Evolutionary conservation across 2,888 invertebrate species (phyloP).

Genomic region (Xylota segnis): DNA sequence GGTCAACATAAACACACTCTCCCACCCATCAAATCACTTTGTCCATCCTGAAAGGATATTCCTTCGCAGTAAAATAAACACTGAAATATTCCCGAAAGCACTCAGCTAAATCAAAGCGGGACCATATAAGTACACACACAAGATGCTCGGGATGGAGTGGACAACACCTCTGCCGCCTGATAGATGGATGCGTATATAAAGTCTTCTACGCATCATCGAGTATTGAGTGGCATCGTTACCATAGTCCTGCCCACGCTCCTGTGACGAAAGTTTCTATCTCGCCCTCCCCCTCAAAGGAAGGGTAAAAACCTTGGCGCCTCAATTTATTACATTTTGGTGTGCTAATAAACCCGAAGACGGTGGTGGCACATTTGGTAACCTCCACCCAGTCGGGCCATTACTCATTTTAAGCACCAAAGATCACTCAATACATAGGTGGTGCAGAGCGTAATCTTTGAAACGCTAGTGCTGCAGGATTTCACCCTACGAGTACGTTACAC

Average conservation of each 20-base stretch:
- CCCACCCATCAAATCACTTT: constrained; percentile 6
- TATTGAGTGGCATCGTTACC: constrained; percentile 35
- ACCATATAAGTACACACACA: constrained; percentile 17
- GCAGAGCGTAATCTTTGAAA: constrained; percentile 28
- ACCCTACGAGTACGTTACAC: constrained; percentile 1
- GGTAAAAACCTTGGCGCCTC: constrained; percentile 36
- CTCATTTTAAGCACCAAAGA: constrained; percentile 65
- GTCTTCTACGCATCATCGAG: constrained; percentile 37
- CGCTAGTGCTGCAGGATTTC: constrained; percentile 9
- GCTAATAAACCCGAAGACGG: constrained; percentile 50
- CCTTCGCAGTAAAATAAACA: constrained; percentile 22
- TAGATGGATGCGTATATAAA: constrained; percentile 37
- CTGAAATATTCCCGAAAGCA: constrained; percentile 48
- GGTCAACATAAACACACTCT: background rate
- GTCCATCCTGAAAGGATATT: background rate
- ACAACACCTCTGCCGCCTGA: constrained; percentile 22
- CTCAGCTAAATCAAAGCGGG: constrained; percentile 55
- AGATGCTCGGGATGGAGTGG: constrained; percentile 14
- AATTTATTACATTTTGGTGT: constrained; percentile 56
- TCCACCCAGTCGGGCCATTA: constrained; percentile 26
- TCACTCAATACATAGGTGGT: constrained; percentile 59
- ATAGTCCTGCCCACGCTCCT: background rate
- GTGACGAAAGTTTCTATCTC: background rate
- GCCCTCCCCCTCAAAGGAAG: too few relatives aligned
- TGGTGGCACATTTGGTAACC: constrained; percentile 15